Evolutionary conservation across 37 sponge, comb jelly and placozoan species (phyloP).

Genomic region (Lycopodina hypogea): DNA sequence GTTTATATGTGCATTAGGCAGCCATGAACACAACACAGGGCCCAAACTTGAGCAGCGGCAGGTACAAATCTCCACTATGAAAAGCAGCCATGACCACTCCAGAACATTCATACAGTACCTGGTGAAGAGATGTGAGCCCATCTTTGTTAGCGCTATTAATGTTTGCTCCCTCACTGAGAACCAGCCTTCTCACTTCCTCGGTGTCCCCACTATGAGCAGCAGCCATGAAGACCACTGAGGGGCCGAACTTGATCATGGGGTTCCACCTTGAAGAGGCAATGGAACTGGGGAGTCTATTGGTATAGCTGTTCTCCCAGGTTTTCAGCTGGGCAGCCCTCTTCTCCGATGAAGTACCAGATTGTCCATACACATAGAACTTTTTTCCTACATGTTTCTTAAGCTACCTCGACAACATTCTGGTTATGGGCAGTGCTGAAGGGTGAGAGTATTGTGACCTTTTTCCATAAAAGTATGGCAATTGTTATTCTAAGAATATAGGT

Average conservation of each 20-base stretch:
- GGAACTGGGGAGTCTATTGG: constrained; percentile 41
- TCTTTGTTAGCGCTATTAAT: constrained; percentile 69
- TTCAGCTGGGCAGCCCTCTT: constrained; percentile 67
- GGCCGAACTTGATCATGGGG: constrained; percentile 50
- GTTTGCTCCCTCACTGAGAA: constrained; percentile 63
- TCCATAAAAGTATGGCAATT: no score
- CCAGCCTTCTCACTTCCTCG: constrained; percentile 70
- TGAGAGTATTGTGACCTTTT: no score
- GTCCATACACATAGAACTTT: no score
- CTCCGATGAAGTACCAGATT: no score
- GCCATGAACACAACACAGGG: constrained; percentile 72
- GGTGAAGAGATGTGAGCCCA: constrained; percentile 84
- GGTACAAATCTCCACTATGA: no score
- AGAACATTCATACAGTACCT: no score
- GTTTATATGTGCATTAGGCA: constrained; percentile 55
- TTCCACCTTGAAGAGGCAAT: constrained; percentile 2
- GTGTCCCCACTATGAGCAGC: constrained; percentile 66
- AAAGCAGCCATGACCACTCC: no score
- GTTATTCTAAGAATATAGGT: no score
- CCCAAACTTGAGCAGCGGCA: constrained; percentile 64
- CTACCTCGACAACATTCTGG: no score
- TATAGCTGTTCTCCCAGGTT: constrained; percentile 65
- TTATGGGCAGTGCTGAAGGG: no score
- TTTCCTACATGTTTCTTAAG: no score
- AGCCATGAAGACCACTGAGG: constrained; percentile 69